Evolutionary conservation across 2,888 invertebrate genomes (phyloP).

Genomic region (Ischnus inquisitorius): DNA sequence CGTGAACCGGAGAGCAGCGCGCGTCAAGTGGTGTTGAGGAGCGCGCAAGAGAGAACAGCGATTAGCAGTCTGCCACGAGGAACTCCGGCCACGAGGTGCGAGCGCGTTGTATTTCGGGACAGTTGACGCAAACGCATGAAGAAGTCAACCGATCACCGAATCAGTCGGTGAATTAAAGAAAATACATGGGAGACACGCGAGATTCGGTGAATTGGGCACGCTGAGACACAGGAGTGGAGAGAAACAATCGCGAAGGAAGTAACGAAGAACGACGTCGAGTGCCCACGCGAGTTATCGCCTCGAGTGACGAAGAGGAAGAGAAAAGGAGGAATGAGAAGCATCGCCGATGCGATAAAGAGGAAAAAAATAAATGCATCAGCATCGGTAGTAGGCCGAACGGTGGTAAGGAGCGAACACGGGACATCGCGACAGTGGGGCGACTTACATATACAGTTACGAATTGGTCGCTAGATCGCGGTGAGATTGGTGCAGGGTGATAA

Average conservation of each 20-base stretch:
- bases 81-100: conserved; percentile 48
- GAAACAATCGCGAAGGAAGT: not conserved
- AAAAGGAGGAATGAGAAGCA: conserved; percentile 48
- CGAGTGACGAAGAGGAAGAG: conserved; percentile 50
- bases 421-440: conserved; percentile 36
- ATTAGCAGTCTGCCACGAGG: conserved; percentile 60
- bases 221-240: not conserved
- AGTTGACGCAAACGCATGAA: conserved; percentile 38
- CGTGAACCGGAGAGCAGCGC: not conserved
- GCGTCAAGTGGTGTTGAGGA: conserved; percentile 55
- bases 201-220: not conserved
- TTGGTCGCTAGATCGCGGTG: conserved; percentile 7
- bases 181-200: not conserved
- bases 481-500: conserved; percentile 31
- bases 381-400: not conserved
- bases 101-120: not conserved
- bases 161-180: not conserved
- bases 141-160: not conserved
- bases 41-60: conserved; percentile 58
- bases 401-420: conserved; percentile 25
- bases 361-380: conserved; percentile 6
- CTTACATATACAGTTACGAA: conserved; percentile 17
- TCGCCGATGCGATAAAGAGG: conserved; percentile 30
- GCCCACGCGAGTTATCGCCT: conserved; percentile 40
- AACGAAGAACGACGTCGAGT: conserved; percentile 3